Percentiles rank a stretch among this genome's conserved stretches.
Evolutionary conservation across 1,140 invertebrate genomes (phyloP).

Genomic region (Drosophila biarmipes): DNA sequence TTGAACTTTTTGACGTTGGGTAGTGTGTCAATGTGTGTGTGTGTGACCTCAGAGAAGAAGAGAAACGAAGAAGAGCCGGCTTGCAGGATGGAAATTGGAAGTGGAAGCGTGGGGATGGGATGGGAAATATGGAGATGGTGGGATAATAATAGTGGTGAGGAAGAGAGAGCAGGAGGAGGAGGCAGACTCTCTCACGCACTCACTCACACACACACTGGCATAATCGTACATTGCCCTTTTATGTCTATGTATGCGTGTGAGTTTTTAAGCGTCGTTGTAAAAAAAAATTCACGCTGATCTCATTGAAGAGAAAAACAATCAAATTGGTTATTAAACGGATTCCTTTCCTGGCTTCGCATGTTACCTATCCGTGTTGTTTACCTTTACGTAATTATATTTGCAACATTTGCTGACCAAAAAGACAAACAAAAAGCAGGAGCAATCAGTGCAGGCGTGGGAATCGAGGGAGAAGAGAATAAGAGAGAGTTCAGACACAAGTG

Average conservation of each 20-base stretch:
- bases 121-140: slow-evolving; percentile 15
- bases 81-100: slow-evolving; percentile 35
- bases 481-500: neutral
- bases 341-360: slow-evolving; percentile 19
- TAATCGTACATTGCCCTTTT: slow-evolving; percentile 77
- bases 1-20: slow-evolving; percentile 58
- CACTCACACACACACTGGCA: slow-evolving; percentile 38
- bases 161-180: neutral
- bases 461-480: neutral
- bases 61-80: slow-evolving; percentile 30
- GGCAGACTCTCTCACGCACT: slow-evolving; percentile 34
- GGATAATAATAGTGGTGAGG: slow-evolving; percentile 28
- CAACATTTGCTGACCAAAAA: slow-evolving; percentile 50
- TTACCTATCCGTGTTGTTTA: slow-evolving; percentile 76
- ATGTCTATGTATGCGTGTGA: slow-evolving; percentile 17
- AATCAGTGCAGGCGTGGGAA: slow-evolving; percentile 38
- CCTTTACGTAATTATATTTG: slow-evolving; percentile 81
- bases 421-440: slow-evolving; percentile 6
- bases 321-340: slow-evolving; percentile 13
- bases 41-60: slow-evolving; percentile 45
- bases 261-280: slow-evolving; percentile 20
- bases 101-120: neutral
- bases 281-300: slow-evolving; percentile 70
- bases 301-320: slow-evolving; percentile 63
- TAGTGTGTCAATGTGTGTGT: slow-evolving; percentile 21